Percentiles rank a stretch among this genome's conserved stretches.
Conservation (phyloP, 2,888 invertebrate species). For the Trissoscelio sp. region DNA sequence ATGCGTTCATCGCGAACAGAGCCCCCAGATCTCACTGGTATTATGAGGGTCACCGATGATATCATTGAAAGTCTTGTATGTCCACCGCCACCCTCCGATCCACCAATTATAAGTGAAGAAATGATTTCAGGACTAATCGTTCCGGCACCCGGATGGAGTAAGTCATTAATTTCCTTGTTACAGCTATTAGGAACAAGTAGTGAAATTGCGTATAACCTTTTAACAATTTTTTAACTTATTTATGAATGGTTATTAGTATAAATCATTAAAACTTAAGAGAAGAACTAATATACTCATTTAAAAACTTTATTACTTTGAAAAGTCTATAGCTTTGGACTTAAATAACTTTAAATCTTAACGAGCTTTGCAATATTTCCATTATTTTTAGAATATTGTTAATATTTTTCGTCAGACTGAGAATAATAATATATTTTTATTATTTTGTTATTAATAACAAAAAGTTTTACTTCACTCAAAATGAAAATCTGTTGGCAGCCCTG, state of each 20-base stretch:
- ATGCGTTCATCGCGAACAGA: constrained; percentile 90
- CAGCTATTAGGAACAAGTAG: background rate
- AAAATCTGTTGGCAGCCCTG: too few relatives aligned
- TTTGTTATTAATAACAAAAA: too few relatives aligned
- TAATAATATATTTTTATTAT: background rate
- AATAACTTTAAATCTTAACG: constrained; percentile 13
- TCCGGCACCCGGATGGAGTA: constrained; percentile 97
- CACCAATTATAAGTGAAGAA: constrained; percentile 96
- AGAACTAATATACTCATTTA: constrained; percentile 7
- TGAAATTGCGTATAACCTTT: background rate
- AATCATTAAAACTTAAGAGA: constrained; percentile 2
- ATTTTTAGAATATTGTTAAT: background rate
- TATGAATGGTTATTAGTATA: background rate
- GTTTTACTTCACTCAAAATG: too few relatives aligned
- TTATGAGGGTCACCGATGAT: constrained; percentile 95
- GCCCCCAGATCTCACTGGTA: constrained; percentile 86
- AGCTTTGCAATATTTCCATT: background rate
- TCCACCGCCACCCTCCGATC: constrained; percentile 97
- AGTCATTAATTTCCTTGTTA: constrained; percentile 83
- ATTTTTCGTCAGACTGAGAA: background rate
- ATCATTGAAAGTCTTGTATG: constrained; percentile 98
- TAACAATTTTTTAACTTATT: background rate
- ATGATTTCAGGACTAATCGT: constrained; percentile 98
- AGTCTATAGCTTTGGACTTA: constrained; percentile 26
- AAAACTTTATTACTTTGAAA: constrained; percentile 31